phyloP scores from a whole-genome alignment of 2,888 invertebrate genomes.

The Scaptomyza parva region DNA sequence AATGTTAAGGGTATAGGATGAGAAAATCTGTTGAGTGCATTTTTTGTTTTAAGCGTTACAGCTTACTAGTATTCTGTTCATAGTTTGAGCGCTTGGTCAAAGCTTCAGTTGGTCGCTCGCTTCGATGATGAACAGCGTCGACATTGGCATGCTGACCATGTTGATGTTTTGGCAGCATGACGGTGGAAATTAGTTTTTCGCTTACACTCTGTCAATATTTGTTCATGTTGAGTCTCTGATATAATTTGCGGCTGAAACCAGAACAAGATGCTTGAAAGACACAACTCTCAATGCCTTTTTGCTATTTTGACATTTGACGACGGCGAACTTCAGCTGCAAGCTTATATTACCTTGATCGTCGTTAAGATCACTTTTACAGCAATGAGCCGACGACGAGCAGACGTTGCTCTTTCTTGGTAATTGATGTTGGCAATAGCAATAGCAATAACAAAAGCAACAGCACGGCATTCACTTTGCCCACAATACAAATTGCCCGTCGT shows the following conservation, averaged over 20 bases:
- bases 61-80: not conserved
- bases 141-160: constrained; percentile 36
- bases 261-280: constrained; percentile 25
- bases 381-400: constrained; percentile 9
- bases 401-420: constrained; percentile 35
- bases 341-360: constrained; percentile 67
- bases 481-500: constrained; percentile 42
- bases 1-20: not conserved
- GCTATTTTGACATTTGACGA: constrained; percentile 68
- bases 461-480: constrained; percentile 67
- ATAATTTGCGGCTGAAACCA: constrained; percentile 64
- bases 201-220: constrained; percentile 52
- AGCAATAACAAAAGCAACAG: too few relatives aligned
- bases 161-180: constrained; percentile 45
- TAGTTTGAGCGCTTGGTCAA: constrained; percentile 6
- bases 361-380: constrained; percentile 58
- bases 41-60: not conserved
- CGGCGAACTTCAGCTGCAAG: constrained; percentile 29
- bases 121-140: constrained; percentile 26
- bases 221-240: constrained; percentile 47
- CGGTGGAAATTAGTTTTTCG: constrained; percentile 53
- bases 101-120: not conserved
- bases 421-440: constrained; percentile 39
- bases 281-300: constrained; percentile 31
- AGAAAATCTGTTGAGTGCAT: not conserved